These are phyloP conservation scores for Scaptomyza montana DNA, from an alignment of 1,140 invertebrate genomes.

Conservation along the genomic window DNA sequence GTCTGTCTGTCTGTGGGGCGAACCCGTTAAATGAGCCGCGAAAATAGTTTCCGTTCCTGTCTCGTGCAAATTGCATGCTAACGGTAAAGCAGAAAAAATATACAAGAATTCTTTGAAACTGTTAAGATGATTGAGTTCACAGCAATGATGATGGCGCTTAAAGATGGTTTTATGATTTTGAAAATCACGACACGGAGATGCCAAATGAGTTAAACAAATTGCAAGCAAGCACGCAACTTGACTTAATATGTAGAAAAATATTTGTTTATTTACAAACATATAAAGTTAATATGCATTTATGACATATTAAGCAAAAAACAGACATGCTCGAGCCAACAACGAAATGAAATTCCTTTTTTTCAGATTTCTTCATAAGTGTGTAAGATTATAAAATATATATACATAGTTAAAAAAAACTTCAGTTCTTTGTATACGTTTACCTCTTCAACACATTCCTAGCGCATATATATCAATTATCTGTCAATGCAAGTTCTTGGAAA, in stretches of 20 bases:
- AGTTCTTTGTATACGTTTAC: too few species aligned
- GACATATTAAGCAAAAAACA: too few species aligned
- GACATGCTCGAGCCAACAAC: too few species aligned
- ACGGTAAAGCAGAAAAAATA: neutral
- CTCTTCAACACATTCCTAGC: too few species aligned
- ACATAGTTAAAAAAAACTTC: too few species aligned
- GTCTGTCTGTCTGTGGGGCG: constrained; percentile 18
- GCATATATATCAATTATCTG: too few species aligned
- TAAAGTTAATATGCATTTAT: neutral
- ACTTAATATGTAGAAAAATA: neutral
- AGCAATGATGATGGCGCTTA: neutral
- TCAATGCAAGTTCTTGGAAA: too few species aligned
- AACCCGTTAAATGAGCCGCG: constrained; percentile 79
- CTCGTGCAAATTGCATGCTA: constrained; percentile 62
- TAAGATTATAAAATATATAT: too few species aligned
- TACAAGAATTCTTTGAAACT: constrained; percentile 13
- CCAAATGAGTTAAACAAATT: neutral
- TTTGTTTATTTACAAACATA: neutral
- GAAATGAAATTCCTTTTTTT: too few species aligned
- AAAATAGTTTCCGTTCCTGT: constrained; percentile 75
- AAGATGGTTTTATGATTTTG: neutral
- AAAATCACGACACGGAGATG: neutral
- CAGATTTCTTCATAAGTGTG: too few species aligned
- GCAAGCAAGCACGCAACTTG: neutral
- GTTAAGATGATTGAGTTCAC: constrained; percentile 18